Conservation (phyloP, 2,113 vertebrate species). For the Sander lucioperca region DNA sequence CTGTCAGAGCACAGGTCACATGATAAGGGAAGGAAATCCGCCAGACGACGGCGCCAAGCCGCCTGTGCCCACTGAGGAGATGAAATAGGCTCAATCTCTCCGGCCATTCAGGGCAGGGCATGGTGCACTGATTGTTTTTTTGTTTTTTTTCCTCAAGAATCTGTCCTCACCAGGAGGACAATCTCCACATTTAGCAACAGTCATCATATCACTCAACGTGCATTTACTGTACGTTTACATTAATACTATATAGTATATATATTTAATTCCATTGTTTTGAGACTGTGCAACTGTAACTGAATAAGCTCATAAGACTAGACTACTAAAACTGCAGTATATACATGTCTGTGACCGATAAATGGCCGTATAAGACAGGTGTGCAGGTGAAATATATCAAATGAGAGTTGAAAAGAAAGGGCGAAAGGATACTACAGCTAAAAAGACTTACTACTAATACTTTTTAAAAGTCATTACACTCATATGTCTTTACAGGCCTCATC, state of each 20-base stretch:
- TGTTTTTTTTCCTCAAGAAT: neutral
- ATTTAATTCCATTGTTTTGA: neutral
- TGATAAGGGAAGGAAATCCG: slow-evolving; percentile 82
- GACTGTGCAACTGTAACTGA: neutral
- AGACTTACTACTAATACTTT: too few species aligned
- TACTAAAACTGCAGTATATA: neutral
- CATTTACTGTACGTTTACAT: neutral
- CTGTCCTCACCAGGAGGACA: slow-evolving; percentile 18
- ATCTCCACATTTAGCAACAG: slow-evolving; percentile 30
- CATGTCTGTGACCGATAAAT: neutral
- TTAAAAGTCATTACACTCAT: neutral
- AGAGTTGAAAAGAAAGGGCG: neutral
- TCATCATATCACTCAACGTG: neutral
- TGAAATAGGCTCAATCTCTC: slow-evolving; percentile 68
- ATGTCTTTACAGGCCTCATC: slow-evolving; percentile 16
- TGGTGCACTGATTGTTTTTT: slow-evolving; percentile 48
- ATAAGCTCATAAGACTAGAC: neutral
- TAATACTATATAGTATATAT: neutral
- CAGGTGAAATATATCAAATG: neutral
- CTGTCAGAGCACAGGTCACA: slow-evolving; percentile 81
- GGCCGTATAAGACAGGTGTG: neutral
- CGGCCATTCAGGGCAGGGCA: slow-evolving; percentile 49
- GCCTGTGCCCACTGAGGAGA: slow-evolving; percentile 83
- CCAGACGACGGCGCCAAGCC: slow-evolving; percentile 84
- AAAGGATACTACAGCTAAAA: neutral